Base-by-base conservation (phyloP, 2,888 invertebrate species). In the Scaptomyza reducta region DNA sequence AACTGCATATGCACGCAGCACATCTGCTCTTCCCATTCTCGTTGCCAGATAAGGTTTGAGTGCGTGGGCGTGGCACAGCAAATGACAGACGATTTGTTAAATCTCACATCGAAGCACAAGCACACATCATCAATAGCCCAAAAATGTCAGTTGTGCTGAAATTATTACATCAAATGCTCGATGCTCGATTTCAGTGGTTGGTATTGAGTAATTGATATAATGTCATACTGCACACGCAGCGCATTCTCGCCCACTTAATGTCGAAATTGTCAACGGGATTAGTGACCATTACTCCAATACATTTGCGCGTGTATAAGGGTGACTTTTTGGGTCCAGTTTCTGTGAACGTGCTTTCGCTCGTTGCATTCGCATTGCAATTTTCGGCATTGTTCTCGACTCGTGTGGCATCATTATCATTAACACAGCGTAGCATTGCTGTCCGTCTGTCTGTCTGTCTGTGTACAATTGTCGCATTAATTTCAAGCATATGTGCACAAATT, bases 101-200 rank as follows among this genome's bases (percentile, higher is more conserved):
- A 22, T 22, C 22, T 22, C 22, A 57, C 76, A 79, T 83, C 77
- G 44, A 63, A 67, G 5, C 22, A 22, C 22, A 22, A 22, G 45
- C 69, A 63, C 59, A 49, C 74, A 63, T 61, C 58, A 63, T 42
- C 79, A 76, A 74, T 64, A 33, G 56, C 41, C 82, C 76, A 70
- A 71, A 85, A 89, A 82, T 78, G 87, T 77, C 81, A 84, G 65
- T 77, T 13, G 69, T 62, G 73, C 59, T 61, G 74, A 88, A 86
- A 85, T 85, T 83, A 86, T 88, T 88, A 79, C 88, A 86, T 88
- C 85, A 88, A 85, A 86, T 86, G 88, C n/a, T n/a, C 80, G 86
- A 69, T 83, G 88, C 70, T 76, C 78, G 66, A 81, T 84, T 77
- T 79, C 84, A 78, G 81, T 62, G 35, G 38, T 50, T 14, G 38